Percentiles rank a stretch among this genome's conserved stretches.
Conservation (phyloP, 2,888 invertebrate genomes). For the Deilephila porcellus region DNA sequence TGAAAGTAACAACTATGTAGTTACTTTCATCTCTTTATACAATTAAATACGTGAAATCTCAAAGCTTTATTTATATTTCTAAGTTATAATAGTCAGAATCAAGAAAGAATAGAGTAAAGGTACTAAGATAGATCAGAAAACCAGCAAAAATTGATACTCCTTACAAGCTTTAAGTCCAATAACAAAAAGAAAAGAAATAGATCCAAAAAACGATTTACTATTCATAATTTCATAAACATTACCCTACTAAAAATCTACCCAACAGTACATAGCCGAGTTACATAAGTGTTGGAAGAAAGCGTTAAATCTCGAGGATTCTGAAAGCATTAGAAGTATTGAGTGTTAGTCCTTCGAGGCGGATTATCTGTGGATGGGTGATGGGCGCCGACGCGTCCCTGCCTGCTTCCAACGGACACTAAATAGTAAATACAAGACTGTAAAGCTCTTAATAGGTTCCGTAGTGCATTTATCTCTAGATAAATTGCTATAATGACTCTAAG, state of each 20-base stretch:
- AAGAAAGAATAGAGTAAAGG: too few species aligned
- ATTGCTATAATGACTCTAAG: neutral
- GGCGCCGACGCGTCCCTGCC: conserved; percentile 36
- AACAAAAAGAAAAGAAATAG: too few species aligned
- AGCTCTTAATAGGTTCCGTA: conserved; percentile 17
- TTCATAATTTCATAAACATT: too few species aligned
- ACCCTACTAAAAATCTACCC: neutral
- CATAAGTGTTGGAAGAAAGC: conserved; percentile 29
- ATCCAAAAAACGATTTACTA: too few species aligned
- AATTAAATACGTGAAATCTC: too few species aligned
- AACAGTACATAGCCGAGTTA: neutral
- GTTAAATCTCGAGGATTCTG: conserved; percentile 28
- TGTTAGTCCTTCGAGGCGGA: conserved; percentile 48
- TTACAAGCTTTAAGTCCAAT: too few species aligned
- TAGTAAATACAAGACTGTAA: conserved; percentile 2
- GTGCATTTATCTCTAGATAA: conserved; percentile 18
- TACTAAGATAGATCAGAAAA: too few species aligned
- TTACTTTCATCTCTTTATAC: too few species aligned
- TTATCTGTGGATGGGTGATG: conserved; percentile 46
- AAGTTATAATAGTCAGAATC: too few species aligned
- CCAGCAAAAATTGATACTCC: too few species aligned
- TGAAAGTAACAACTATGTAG: too few species aligned
- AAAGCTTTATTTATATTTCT: too few species aligned
- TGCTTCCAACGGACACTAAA: conserved; percentile 29
- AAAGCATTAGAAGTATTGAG: conserved; percentile 43